These are phyloP conservation scores for Gobionotothen gibberifrons DNA, from an alignment of 2,797 vertebrate species.

Conservation along the genomic window DNA sequence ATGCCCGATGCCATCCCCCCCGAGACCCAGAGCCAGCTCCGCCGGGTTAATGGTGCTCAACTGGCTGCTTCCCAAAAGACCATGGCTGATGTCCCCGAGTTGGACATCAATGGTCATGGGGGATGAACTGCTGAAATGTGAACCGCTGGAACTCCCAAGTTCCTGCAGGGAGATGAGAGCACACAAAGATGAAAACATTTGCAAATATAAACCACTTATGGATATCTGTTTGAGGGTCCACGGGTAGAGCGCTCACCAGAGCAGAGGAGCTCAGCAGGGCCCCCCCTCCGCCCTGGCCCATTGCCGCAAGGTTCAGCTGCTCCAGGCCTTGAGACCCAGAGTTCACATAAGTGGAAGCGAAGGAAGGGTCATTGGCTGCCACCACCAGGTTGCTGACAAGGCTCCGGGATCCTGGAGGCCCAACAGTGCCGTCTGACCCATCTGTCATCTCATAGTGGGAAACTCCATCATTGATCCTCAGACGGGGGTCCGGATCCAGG, in stretches of 20 bases:
- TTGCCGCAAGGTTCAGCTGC: slow-evolving; percentile 78
- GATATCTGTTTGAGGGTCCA: neutral
- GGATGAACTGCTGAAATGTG: slow-evolving; percentile 90
- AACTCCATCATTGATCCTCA: slow-evolving; percentile 89
- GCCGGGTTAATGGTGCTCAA: slow-evolving; percentile 92
- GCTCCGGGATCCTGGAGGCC: slow-evolving; percentile 78
- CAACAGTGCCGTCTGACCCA: slow-evolving; percentile 66
- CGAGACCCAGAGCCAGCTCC: slow-evolving; percentile 90
- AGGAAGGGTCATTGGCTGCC: slow-evolving; percentile 83
- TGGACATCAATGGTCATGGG: slow-evolving; percentile 94
- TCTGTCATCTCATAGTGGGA: slow-evolving; percentile 89
- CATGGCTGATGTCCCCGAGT: slow-evolving; percentile 88
- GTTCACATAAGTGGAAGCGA: slow-evolving; percentile 84
- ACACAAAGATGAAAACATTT: neutral
- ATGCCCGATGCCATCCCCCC: slow-evolving; percentile 81
- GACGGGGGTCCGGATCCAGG: slow-evolving; percentile 89
- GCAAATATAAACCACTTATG: neutral
- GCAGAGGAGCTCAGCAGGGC: slow-evolving; percentile 83
- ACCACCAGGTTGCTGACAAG: slow-evolving; percentile 82
- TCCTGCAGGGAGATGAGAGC: slow-evolving; percentile 78
- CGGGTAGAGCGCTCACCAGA: slow-evolving; percentile 72
- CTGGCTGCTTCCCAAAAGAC: slow-evolving; percentile 87
- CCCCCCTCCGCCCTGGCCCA: slow-evolving; percentile 78
- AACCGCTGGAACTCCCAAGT: slow-evolving; percentile 88
- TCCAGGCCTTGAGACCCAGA: slow-evolving; percentile 81